phyloP scores from a whole-genome alignment of 2,888 invertebrate species.

The Tanaodytes sp. region DNA sequence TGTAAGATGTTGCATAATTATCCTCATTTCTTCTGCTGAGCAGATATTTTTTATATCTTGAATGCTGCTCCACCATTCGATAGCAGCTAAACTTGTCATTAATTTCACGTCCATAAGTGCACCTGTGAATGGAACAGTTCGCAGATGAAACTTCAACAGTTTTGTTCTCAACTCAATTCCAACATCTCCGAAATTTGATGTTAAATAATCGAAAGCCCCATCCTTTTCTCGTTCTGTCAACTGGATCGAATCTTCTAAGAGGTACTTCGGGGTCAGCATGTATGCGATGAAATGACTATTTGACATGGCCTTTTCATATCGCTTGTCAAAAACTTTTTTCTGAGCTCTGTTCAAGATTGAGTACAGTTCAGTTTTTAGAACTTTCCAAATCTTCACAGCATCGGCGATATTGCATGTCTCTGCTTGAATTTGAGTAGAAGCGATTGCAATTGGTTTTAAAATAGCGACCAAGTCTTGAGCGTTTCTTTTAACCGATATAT shows the following conservation, averaged over 20 bases:
- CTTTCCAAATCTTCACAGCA: constrained; percentile 19
- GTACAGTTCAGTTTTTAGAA: neutral
- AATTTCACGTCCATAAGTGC: neutral
- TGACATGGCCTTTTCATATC: constrained; percentile 1
- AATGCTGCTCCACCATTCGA: neutral
- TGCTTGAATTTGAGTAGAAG: constrained; percentile 12
- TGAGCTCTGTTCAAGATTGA: neutral
- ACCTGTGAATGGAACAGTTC: neutral
- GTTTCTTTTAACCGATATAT: constrained; percentile 10
- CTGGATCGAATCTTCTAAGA: neutral
- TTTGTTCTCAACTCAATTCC: neutral
- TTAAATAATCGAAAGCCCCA: neutral
- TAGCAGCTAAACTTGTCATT: neutral
- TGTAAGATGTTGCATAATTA: constrained; percentile 9
- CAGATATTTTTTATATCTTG: neutral
- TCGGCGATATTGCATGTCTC: constrained; percentile 10
- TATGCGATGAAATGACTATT: constrained; percentile 1
- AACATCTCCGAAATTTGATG: neutral
- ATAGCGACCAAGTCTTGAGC: constrained; percentile 18
- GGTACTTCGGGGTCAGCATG: neutral
- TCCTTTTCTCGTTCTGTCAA: neutral
- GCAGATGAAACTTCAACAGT: neutral
- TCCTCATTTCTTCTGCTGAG: neutral
- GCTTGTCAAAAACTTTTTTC: constrained; percentile 3
- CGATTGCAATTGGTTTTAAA: constrained; percentile 18